Evolutionary conservation across 1,140 invertebrate genomes (phyloP).

Genomic region (Bombus superbus): DNA sequence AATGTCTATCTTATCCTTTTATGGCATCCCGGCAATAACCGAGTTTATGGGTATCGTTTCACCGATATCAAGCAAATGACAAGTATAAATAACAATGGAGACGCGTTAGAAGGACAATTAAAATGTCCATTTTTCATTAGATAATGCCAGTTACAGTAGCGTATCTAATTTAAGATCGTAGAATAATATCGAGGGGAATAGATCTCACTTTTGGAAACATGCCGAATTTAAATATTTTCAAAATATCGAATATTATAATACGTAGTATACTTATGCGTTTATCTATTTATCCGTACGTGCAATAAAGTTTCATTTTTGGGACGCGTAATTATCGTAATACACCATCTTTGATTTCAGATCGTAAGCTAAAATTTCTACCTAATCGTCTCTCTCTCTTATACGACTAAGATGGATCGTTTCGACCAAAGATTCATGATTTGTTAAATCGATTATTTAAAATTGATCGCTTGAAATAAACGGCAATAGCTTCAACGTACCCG

Average conservation of each 20-base stretch:
- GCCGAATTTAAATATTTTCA: accelerated
- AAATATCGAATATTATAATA: neutral
- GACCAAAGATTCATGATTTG: no score
- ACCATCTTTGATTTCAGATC: no score
- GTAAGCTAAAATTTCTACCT: no score
- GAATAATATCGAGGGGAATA: neutral
- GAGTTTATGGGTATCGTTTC: constrained; percentile 72
- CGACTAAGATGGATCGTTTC: no score
- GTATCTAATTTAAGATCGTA: neutral
- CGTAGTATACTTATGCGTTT: no score
- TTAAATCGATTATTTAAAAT: no score
- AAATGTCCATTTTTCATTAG: constrained; percentile 19
- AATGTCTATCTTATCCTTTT: constrained; percentile 79
- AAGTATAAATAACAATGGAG: constrained; percentile 71
- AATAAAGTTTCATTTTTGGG: no score
- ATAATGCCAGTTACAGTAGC: neutral
- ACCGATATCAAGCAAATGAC: constrained; percentile 71
- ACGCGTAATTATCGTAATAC: no score
- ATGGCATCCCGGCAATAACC: constrained; percentile 74
- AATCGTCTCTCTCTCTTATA: no score
- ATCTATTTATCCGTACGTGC: no score
- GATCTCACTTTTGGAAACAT: neutral
- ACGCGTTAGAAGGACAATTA: constrained; percentile 53
- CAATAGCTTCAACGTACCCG: no score
- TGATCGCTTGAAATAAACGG: no score